phyloP scores from a whole-genome alignment of 2,888 invertebrate genomes.

The Eustalomyia histrio region DNA sequence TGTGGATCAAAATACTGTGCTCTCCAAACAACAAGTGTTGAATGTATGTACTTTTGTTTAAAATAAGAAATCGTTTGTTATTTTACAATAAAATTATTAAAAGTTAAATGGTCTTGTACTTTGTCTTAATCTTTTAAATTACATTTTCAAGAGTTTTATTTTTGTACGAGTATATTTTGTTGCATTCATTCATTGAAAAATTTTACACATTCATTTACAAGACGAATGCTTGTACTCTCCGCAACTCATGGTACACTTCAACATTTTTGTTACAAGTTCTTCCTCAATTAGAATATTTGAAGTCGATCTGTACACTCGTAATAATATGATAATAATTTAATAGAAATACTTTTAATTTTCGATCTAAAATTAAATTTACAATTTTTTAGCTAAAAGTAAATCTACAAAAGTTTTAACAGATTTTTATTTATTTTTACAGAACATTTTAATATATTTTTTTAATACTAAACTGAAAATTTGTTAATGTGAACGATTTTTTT shows the following conservation, averaged over 20 bases:
- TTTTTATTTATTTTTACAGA: too few relatives aligned
- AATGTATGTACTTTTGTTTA: not conserved
- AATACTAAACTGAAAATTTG: too few relatives aligned
- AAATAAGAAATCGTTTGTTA: not conserved
- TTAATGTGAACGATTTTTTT: too few relatives aligned
- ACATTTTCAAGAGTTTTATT: constrained; percentile 52
- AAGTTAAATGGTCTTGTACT: constrained; percentile 47
- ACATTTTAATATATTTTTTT: too few relatives aligned
- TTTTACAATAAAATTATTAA: not conserved
- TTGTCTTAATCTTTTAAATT: constrained; percentile 62
- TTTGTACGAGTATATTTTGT: not conserved
- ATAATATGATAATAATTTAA: too few relatives aligned
- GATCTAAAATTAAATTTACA: too few relatives aligned
- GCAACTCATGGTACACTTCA: not conserved
- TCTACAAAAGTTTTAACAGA: too few relatives aligned
- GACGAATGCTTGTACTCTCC: not conserved
- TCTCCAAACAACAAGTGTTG: constrained; percentile 4
- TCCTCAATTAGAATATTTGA: constrained; percentile 55
- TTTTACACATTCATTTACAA: constrained; percentile 4
- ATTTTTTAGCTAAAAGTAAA: too few relatives aligned
- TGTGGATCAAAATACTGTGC: not conserved
- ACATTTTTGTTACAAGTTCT: constrained; percentile 8
- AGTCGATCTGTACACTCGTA: constrained; percentile 11
- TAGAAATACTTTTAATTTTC: too few relatives aligned
- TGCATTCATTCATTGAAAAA: constrained; percentile 32